Evolutionary conservation across 2,888 invertebrate genomes (phyloP).

Genomic region (Drosophila mulleri): DNA sequence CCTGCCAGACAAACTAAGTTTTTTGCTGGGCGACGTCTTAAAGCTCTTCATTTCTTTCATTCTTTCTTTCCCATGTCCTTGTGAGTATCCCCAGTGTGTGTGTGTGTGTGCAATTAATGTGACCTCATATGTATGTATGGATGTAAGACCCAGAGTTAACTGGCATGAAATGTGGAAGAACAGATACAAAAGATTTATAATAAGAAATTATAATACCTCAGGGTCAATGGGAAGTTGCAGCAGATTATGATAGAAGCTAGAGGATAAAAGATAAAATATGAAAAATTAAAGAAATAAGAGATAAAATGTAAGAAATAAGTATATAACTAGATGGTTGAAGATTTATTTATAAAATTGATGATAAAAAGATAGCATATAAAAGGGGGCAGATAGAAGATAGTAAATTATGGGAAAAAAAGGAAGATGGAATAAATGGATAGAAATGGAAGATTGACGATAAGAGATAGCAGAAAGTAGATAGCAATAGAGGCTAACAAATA

Average conservation of each 20-base stretch:
- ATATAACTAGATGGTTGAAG: no score
- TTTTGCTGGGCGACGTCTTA: constrained; percentile 28
- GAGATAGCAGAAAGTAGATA: background rate
- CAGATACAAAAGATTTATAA: background rate
- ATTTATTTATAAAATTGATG: no score
- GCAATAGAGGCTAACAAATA: background rate
- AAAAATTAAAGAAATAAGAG: no score
- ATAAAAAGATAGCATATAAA: no score
- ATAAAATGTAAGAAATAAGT: no score
- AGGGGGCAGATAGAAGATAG: background rate
- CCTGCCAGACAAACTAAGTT: constrained; percentile 51
- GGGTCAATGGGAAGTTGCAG: constrained; percentile 26
- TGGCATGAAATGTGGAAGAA: constrained; percentile 5
- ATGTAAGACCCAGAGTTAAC: constrained; percentile 29
- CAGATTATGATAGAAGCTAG: background rate
- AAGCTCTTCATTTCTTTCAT: constrained; percentile 20
- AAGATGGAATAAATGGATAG: background rate
- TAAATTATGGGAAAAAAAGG: no score
- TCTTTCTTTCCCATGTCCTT: constrained; percentile 35
- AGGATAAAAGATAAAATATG: background rate
- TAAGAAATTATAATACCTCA: constrained; percentile 18
- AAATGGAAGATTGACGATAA: background rate
- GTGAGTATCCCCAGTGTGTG: constrained; percentile 5
- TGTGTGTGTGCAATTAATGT: constrained; percentile 48
- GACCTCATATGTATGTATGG: constrained; percentile 38